These are phyloP conservation scores for Phyllostomus discolor DNA, from an alignment of 2,113 vertebrate genomes.

Conservation along the genomic window DNA sequence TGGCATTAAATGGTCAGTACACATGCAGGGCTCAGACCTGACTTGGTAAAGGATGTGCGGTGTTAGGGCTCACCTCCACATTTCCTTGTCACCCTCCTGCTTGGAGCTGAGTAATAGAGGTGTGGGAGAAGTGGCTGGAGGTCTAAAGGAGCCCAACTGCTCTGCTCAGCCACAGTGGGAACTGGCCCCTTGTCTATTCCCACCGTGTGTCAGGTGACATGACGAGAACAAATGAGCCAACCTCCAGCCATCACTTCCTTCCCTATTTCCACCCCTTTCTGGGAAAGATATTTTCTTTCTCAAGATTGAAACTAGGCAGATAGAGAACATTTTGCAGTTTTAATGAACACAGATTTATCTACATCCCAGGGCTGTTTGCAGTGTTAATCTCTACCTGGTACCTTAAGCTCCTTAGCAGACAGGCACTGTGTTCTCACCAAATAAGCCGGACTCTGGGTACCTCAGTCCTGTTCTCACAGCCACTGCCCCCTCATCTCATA, in stretches of 20 bases:
- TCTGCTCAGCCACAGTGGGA: background rate
- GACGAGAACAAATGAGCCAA: background rate
- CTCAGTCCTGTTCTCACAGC: background rate
- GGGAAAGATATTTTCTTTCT: slow-evolving; percentile 40
- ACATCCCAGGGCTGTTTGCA: slow-evolving; percentile 48
- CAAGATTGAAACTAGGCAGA: slow-evolving; percentile 35
- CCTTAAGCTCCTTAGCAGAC: slow-evolving; percentile 67
- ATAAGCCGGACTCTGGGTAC: background rate
- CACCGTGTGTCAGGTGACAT: background rate
- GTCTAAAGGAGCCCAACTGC: background rate
- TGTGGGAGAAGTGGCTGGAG: background rate
- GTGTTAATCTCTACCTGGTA: slow-evolving; percentile 42
- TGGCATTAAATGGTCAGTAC: background rate
- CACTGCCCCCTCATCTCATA: background rate
- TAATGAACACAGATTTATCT: slow-evolving; percentile 70
- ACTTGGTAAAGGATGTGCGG: too few species aligned
- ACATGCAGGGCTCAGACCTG: rapidly evolving
- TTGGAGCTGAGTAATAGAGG: background rate
- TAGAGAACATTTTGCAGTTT: slow-evolving; percentile 55
- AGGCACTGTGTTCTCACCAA: slow-evolving; percentile 53
- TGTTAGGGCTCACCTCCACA: background rate
- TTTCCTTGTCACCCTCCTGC: background rate
- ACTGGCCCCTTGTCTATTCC: background rate
- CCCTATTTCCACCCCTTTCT: background rate
- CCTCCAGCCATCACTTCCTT: background rate